Conservation (phyloP, 2,888 invertebrate genomes). For the Adelognathus sp. region DNA sequence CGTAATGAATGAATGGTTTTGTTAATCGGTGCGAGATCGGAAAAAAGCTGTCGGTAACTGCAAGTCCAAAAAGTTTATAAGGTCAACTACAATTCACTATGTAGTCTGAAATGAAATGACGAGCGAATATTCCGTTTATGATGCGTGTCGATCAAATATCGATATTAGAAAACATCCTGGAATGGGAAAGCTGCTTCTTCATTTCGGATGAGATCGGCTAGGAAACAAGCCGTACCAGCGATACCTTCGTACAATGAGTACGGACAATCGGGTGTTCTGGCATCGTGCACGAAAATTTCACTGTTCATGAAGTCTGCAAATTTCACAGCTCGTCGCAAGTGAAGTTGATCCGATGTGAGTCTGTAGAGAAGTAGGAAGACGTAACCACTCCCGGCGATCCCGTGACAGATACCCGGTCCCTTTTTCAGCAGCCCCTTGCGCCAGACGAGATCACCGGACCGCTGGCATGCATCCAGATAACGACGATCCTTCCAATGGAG, state of each 20-base stretch:
- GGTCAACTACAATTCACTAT: too few species aligned
- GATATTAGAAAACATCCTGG: slow-evolving; percentile 85
- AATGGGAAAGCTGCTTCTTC: slow-evolving; percentile 91
- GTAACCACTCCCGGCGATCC: slow-evolving; percentile 92
- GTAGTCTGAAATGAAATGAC: too few species aligned
- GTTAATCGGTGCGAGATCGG: too few species aligned
- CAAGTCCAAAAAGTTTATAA: too few species aligned
- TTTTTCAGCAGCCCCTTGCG: slow-evolving; percentile 90
- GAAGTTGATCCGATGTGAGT: slow-evolving; percentile 87
- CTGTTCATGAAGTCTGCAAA: slow-evolving; percentile 90
- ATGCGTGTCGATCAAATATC: too few species aligned
- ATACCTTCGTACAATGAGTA: slow-evolving; percentile 93
- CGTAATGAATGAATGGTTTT: too few species aligned
- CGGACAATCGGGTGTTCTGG: slow-evolving; percentile 90
- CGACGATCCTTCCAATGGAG: slow-evolving; percentile 88
- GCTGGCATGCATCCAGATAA: slow-evolving; percentile 87
- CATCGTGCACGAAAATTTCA: slow-evolving; percentile 85
- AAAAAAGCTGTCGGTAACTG: too few species aligned
- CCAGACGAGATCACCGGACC: slow-evolving; percentile 91
- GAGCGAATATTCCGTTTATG: too few species aligned
- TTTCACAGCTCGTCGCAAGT: slow-evolving; percentile 88
- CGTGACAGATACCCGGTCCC: slow-evolving; percentile 95
- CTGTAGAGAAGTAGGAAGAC: slow-evolving; percentile 90
- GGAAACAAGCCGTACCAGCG: slow-evolving; percentile 92
- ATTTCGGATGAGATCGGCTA: slow-evolving; percentile 89